phyloP scores from a whole-genome alignment of 2,797 vertebrate genomes.

The Pseudochirops corinnae region DNA sequence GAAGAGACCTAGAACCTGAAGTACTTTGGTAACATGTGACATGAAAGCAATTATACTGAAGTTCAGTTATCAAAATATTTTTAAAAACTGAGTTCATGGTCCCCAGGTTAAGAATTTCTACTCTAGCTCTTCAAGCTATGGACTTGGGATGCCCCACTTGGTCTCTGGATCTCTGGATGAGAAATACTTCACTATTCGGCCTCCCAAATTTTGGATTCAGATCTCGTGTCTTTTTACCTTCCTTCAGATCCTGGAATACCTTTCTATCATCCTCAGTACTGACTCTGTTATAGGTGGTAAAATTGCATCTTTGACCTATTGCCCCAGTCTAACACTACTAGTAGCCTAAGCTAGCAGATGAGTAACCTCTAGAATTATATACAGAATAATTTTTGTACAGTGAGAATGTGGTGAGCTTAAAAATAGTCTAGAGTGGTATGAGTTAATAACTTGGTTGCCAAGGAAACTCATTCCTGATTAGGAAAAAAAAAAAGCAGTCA shows the following conservation, averaged over 20 bases:
- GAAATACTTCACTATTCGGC: neutral
- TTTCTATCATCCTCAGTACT: neutral
- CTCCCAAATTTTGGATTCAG: neutral
- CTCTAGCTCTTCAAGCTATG: neutral
- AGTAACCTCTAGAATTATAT: neutral
- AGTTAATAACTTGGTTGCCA: neutral
- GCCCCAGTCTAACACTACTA: neutral
- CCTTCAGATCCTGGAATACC: neutral
- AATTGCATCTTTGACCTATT: neutral
- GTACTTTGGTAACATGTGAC: neutral
- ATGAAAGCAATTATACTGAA: neutral
- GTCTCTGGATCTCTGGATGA: neutral
- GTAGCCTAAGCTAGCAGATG: neutral
- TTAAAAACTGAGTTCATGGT: neutral
- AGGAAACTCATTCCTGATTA: neutral
- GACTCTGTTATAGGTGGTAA: neutral
- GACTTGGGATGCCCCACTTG: neutral
- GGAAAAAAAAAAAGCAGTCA: constrained; percentile 4
- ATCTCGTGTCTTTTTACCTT: neutral
- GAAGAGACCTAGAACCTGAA: neutral
- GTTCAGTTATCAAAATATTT: neutral
- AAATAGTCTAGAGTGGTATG: constrained; percentile 14
- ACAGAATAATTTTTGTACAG: neutral
- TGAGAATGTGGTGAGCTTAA: constrained; percentile 29
- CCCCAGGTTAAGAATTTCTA: neutral